Conservation (phyloP, 92 coral and sea anemone genomes). For the Pocillopora meandrina region DNA sequence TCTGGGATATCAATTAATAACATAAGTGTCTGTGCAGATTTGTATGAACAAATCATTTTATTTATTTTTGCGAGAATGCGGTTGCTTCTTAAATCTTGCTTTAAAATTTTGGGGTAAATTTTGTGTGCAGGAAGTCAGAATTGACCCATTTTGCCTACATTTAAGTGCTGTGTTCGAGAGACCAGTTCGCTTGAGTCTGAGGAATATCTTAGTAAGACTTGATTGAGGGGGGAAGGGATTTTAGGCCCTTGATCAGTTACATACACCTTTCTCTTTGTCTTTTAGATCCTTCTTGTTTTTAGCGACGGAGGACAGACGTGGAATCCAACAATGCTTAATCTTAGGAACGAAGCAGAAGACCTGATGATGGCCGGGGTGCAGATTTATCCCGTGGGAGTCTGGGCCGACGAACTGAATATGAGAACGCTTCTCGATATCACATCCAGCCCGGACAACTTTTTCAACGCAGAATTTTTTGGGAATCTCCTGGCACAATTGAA, state of each 20-base stretch:
- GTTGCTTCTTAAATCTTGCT: too few species aligned
- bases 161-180: too few species aligned
- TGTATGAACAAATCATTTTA: too few species aligned
- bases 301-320: slow-evolving; percentile 82
- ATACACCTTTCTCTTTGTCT: neutral
- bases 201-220: too few species aligned
- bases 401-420: slow-evolving; percentile 62
- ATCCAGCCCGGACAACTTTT: slow-evolving; percentile 52
- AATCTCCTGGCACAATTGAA: slow-evolving; percentile 64
- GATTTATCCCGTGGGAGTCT: slow-evolving; percentile 73
- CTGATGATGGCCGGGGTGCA: slow-evolving; percentile 70
- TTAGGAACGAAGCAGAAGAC: slow-evolving; percentile 50
- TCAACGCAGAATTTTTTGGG: slow-evolving; percentile 69
- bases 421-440: slow-evolving; percentile 69
- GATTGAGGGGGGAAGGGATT: too few species aligned
- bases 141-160: too few species aligned
- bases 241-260: too few species aligned
- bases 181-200: too few species aligned
- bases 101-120: too few species aligned
- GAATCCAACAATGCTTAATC: slow-evolving; percentile 63
- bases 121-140: too few species aligned
- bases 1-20: neutral
- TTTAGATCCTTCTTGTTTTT: slow-evolving; percentile 67
- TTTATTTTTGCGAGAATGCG: too few species aligned
- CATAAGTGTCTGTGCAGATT: too few species aligned